Conservation (phyloP, 2,113 vertebrate species). For the Empidonax alnorum region DNA sequence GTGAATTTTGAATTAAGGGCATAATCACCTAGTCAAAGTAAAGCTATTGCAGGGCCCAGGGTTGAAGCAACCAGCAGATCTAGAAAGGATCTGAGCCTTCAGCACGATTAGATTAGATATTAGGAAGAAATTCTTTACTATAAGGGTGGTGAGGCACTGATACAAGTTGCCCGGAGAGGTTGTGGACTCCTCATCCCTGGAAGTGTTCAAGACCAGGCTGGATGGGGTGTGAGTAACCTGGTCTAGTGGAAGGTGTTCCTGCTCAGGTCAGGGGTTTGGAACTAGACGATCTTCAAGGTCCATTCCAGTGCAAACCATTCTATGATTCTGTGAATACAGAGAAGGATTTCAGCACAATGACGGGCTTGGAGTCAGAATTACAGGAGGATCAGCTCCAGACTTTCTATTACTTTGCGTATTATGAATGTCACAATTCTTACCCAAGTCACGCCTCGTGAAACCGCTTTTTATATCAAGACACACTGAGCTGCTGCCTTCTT, state of each 20-base stretch:
- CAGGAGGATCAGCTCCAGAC: background rate
- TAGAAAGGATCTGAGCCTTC: background rate
- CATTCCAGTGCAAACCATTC: background rate
- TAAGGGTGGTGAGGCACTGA: background rate
- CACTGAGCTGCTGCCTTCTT: background rate
- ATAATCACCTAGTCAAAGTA: background rate
- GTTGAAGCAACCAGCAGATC: background rate
- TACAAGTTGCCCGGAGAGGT: too few species aligned
- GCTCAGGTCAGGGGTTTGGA: background rate
- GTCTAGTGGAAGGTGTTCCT: background rate
- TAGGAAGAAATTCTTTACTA: background rate
- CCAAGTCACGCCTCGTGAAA: background rate
- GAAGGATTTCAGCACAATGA: background rate
- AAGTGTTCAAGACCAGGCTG: background rate
- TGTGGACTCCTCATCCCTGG: background rate
- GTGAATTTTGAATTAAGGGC: background rate
- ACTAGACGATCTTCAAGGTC: background rate
- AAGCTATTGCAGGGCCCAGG: background rate
- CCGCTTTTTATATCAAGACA: background rate
- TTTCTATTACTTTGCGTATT: background rate
- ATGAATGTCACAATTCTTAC: background rate
- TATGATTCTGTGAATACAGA: background rate
- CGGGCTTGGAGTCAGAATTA: background rate
- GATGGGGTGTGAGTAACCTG: background rate
- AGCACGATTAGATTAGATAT: background rate